phyloP scores from a whole-genome alignment of 2,113 vertebrate genomes.

The Toxostoma redivivum region DNA sequence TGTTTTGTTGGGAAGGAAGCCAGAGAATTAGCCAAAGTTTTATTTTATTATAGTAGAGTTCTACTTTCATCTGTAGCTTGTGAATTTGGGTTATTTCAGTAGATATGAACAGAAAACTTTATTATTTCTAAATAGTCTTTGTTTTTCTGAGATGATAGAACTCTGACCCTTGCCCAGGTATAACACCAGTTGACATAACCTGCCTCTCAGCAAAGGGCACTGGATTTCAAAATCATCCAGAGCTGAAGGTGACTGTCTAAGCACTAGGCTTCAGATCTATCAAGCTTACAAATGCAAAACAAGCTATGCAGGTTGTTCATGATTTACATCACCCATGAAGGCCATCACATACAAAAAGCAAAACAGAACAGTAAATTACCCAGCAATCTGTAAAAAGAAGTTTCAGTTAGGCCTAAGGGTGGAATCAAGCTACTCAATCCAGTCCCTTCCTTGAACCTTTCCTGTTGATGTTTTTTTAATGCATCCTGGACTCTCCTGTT shows the following conservation, averaged over 20 bases:
- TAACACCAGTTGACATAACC: neutral
- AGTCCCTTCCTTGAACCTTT: neutral
- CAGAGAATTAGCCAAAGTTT: neutral
- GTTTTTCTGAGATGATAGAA: neutral
- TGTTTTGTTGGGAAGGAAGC: neutral
- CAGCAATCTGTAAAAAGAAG: neutral
- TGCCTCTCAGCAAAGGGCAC: neutral
- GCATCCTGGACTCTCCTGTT: neutral
- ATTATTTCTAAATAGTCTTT: neutral
- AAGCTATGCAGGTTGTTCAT: neutral
- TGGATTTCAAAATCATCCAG: neutral
- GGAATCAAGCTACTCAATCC: neutral
- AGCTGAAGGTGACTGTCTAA: neutral
- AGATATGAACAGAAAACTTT: neutral
- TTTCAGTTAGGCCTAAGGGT: neutral
- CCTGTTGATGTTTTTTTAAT: neutral
- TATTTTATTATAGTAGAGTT: neutral
- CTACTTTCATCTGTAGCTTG: neutral
- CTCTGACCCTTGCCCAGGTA: neutral
- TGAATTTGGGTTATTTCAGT: neutral
- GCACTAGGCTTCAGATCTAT: neutral
- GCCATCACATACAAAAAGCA: neutral
- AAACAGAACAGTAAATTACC: constrained; percentile 31
- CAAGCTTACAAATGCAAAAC: neutral
- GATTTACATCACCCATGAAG: constrained; percentile 20